phyloP scores from a whole-genome alignment of 1,140 invertebrate species.

The Pogonus chalceus region DNA sequence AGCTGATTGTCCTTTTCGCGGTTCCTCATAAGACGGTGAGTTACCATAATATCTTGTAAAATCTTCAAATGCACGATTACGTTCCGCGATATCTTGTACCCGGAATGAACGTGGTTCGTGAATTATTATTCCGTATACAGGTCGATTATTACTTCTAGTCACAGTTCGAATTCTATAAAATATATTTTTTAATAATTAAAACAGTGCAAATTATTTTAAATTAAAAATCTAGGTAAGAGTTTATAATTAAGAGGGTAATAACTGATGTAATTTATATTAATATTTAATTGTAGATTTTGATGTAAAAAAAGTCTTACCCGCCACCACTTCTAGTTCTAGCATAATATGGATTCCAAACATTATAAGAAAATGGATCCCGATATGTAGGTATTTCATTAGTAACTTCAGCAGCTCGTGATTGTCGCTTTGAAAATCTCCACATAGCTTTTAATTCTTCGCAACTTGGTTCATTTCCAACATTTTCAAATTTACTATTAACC shows the following conservation, averaged over 20 bases:
- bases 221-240: no score
- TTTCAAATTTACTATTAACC: constrained; percentile 16
- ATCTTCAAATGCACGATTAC: constrained; percentile 38
- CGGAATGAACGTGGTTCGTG: constrained; percentile 42
- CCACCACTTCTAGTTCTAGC: constrained; percentile 40
- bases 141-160: constrained; percentile 26
- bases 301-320: constrained; percentile 32
- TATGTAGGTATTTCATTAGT: constrained; percentile 75
- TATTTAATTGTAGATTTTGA: no score
- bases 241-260: no score
- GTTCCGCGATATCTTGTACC: constrained; percentile 32
- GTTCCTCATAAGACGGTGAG: constrained; percentile 30
- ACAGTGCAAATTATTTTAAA: not conserved
- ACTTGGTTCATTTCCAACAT: constrained; percentile 51
- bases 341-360: constrained; percentile 65
- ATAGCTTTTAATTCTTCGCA: constrained; percentile 80
- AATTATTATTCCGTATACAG: constrained; percentile 52
- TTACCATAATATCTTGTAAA: constrained; percentile 37
- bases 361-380: constrained; percentile 68
- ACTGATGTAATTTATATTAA: no score
- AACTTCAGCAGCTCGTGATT: constrained; percentile 73
- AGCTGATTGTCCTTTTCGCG: constrained; percentile 23
- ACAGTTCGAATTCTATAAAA: constrained; percentile 24
- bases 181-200: not conserved
- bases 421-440: constrained; percentile 84